These are phyloP conservation scores for Ichneumoninae sp. DNA, from an alignment of 2,888 invertebrate species.

Conservation along the genomic window DNA sequence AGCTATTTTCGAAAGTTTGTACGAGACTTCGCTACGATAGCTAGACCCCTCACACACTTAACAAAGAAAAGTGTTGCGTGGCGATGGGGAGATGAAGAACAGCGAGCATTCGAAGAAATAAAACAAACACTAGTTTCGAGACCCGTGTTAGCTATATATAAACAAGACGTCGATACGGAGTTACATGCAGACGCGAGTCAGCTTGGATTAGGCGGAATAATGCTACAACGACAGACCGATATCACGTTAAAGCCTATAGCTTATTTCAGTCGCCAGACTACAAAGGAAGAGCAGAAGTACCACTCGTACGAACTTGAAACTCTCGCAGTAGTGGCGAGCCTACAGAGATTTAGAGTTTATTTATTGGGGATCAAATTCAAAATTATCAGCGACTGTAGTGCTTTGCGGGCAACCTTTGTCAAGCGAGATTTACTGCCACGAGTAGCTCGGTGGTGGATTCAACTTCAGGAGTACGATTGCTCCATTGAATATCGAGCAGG, in stretches of 20 bases:
- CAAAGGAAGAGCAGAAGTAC: constrained; percentile 76
- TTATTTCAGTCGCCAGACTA: constrained; percentile 77
- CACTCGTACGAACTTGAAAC: constrained; percentile 78
- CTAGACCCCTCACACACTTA: constrained; percentile 61
- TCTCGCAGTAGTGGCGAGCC: constrained; percentile 76
- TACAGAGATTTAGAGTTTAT: constrained; percentile 78
- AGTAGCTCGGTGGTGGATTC: constrained; percentile 51
- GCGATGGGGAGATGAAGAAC: constrained; percentile 49
- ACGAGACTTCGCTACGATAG: constrained; percentile 59
- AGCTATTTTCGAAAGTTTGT: constrained; percentile 69
- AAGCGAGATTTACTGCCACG: constrained; percentile 48
- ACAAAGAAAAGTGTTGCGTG: constrained; percentile 61
- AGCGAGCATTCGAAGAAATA: constrained; percentile 40
- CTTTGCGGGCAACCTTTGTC: constrained; percentile 37
- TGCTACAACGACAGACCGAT: constrained; percentile 73
- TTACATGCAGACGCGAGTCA: constrained; percentile 74
- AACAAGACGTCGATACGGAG: constrained; percentile 70
- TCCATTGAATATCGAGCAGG: constrained; percentile 67
- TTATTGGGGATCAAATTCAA: constrained; percentile 74
- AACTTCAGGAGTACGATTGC: constrained; percentile 70
- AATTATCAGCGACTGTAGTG: constrained; percentile 44
- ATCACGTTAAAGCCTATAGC: constrained; percentile 70
- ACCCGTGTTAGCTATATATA: constrained; percentile 56
- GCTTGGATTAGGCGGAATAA: constrained; percentile 72
- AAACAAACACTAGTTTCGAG: constrained; percentile 22